Evolutionary conservation across 2,113 vertebrate species (phyloP), one percentile per base, ranked within the genome.

Genomic region (Columba livia): DNA sequence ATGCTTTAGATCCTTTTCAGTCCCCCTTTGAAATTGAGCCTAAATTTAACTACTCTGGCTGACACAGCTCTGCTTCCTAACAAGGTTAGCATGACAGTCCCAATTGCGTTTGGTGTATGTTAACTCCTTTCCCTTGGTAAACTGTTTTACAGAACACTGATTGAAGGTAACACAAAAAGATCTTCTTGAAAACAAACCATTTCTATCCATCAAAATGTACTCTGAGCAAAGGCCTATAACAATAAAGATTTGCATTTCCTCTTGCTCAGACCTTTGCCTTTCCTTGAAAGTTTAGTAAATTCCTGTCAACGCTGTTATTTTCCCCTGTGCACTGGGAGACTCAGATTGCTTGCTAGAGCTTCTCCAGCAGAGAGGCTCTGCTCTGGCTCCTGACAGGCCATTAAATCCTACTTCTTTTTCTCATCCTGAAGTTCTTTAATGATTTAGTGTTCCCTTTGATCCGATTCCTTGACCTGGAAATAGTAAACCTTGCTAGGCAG

Each of bases 361-460:
- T 83, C 64, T 92, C 67, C 47, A 69, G 18, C 54, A 88, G 79
- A 82, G 34, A 77, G 21, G 25, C 51, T 85, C 58, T 61, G 20
- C 40, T 88, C n/a, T 17, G 71, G 61, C 29, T 94, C 65, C 53
- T 89, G 73, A 40, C 31, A 75, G 86, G 50, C 65, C 54, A 75
- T 93, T 82, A 93, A 91, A 95, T 91, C 44, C 80, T 78, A 47
- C 32, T 48, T 44, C 56, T 78, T 89, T 74, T 66, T 57, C 70
- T 84, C 65, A 60, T 67, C 32, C 42, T 74, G 29, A 88, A 75
- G 65, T 60, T 89, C 32, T 85, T 61, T 36, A 88, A 47, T 31
- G 51, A 81, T 53, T 94, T 79, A 71, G 32, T 40, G 18, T 31
- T 87, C 65, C 74, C 31, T 94, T 81, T 87, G 91, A 86, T 81